A percentile compares a stretch with the other conserved stretches of the same genome.
Conservation (phyloP, 2,888 invertebrate genomes). For the Adela reaumurella region DNA sequence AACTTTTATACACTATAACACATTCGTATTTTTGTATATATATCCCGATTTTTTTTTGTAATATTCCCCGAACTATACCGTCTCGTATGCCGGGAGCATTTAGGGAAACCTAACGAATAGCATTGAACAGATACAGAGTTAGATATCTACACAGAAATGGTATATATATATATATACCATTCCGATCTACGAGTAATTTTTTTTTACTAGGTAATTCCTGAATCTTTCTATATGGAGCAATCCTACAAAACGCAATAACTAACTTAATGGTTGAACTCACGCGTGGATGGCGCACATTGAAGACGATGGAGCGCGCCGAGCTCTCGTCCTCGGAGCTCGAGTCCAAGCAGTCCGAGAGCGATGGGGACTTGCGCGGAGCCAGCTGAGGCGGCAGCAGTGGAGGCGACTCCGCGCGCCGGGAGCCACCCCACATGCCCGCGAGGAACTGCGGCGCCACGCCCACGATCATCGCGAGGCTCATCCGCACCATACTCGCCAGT, state of each 20-base stretch:
- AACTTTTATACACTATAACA: no score
- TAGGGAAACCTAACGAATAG: no score
- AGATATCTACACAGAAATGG: no score
- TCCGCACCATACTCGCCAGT: slow-evolving; percentile 29
- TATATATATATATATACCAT: no score
- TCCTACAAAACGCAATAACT: background rate
- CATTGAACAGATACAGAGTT: no score
- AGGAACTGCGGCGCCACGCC: slow-evolving; percentile 36
- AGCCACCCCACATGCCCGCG: background rate
- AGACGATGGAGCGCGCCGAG: slow-evolving; percentile 43
- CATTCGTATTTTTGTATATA: no score
- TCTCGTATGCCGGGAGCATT: no score
- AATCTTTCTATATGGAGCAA: background rate
- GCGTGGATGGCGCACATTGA: slow-evolving; percentile 43
- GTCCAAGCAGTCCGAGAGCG: slow-evolving; percentile 47
- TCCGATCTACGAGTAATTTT: no score
- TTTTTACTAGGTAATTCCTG: no score
- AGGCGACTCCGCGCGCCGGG: slow-evolving; percentile 20
- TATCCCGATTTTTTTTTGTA: no score
- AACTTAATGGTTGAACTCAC: slow-evolving; percentile 36
- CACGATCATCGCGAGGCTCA: slow-evolving; percentile 49
- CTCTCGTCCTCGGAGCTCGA: slow-evolving; percentile 42
- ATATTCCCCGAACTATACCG: no score
- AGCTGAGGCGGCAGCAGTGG: slow-evolving; percentile 18
- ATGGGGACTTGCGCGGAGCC: slow-evolving; percentile 38